Percentiles rank a stretch among this genome's conserved stretches.
Evolutionary conservation across 2,113 vertebrate species (phyloP).

Genomic region (Nothoprocta pentlandii): DNA sequence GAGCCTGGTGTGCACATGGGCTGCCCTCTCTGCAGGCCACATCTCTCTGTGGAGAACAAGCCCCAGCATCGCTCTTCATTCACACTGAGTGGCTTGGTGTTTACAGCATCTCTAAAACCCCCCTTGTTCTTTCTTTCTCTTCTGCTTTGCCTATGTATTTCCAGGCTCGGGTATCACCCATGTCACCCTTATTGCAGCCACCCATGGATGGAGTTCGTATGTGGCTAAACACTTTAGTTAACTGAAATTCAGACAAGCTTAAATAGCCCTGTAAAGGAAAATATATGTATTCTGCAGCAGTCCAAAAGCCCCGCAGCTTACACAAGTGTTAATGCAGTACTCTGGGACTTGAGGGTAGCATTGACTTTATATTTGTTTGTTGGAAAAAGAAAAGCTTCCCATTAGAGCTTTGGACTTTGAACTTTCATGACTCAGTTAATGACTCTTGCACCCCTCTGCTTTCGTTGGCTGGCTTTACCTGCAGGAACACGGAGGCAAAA

Average conservation of each 20-base stretch:
- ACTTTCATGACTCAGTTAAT: neutral
- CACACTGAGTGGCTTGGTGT: neutral
- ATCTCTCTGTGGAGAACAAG: neutral
- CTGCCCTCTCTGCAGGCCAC: neutral
- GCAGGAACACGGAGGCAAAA: neutral
- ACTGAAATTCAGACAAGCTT: neutral
- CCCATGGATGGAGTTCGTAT: neutral
- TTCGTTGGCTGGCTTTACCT: neutral
- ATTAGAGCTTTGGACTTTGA: neutral
- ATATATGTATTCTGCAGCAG: neutral
- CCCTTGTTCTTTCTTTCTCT: neutral
- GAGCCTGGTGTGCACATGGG: neutral
- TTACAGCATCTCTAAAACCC: conserved; percentile 2
- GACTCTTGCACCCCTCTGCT: neutral
- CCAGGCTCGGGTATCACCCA: conserved; percentile 26
- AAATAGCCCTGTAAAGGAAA: neutral
- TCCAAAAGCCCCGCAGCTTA: conserved; percentile 23
- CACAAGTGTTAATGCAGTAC: neutral
- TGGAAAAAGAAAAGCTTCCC: neutral
- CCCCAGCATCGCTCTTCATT: neutral
- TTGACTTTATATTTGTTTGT: neutral
- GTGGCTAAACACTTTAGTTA: neutral
- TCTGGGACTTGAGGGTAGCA: neutral
- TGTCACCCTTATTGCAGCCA: neutral
- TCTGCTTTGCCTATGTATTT: neutral